Evolutionary conservation across 2,797 vertebrate genomes (phyloP).

Genomic region (Avahi laniger): DNA sequence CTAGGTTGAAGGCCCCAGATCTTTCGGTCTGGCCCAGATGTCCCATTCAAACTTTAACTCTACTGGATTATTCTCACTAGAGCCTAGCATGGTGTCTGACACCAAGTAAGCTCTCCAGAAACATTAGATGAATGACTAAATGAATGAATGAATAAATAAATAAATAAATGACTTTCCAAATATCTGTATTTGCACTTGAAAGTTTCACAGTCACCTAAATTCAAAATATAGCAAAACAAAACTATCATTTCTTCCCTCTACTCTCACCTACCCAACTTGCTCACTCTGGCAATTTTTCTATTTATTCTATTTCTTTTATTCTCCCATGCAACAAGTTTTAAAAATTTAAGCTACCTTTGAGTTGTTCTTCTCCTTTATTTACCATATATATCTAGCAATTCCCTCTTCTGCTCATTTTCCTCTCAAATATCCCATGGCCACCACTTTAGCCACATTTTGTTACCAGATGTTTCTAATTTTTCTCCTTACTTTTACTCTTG

Average conservation of each 20-base stretch:
- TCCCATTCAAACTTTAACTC: background rate
- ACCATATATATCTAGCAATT: background rate
- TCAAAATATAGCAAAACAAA: constrained; percentile 14
- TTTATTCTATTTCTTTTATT: background rate
- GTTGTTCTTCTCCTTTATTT: background rate
- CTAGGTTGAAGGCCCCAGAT: background rate
- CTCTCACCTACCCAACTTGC: background rate
- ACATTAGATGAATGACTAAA: background rate
- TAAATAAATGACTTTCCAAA: background rate
- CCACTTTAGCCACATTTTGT: background rate
- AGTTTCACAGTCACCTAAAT: background rate
- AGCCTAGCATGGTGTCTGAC: background rate
- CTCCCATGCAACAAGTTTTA: background rate
- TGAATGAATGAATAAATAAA: background rate
- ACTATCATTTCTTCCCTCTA: background rate
- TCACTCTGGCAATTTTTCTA: background rate
- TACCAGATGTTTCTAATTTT: background rate
- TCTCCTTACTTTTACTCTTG: background rate
- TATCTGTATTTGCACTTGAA: background rate
- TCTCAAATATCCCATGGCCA: background rate
- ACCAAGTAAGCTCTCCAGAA: background rate
- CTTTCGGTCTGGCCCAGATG: background rate
- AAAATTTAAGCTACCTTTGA: background rate
- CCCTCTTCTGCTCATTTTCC: background rate
- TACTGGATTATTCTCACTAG: background rate